A percentile compares a stretch with the other conserved stretches of the same genome.
These are phyloP conservation scores for Caenorhabditis tropicalis DNA, from an alignment of 1,140 invertebrate genomes.

Conservation along the genomic window DNA sequence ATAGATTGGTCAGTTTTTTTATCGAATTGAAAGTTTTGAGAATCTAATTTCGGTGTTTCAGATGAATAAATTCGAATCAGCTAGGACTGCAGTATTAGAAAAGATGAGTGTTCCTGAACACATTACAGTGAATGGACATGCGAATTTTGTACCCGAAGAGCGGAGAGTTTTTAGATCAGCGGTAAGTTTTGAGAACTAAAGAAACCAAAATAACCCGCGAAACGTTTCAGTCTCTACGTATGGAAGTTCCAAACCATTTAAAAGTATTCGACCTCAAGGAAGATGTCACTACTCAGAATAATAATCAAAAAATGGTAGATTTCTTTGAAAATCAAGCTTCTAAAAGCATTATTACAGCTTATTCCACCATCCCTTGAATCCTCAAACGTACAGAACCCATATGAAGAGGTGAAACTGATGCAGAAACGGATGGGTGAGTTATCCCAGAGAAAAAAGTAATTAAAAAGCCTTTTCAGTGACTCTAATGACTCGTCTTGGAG, in stretches of 20 bases:
- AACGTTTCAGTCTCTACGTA: not conserved
- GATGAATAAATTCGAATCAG: slow-evolving; percentile 18
- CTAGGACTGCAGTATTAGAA: not conserved
- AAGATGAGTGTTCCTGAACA: slow-evolving; percentile 17
- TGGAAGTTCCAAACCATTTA: slow-evolving; percentile 21
- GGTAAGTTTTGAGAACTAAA: not conserved
- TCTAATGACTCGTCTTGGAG: not conserved
- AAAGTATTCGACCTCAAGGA: not conserved
- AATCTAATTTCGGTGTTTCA: not conserved
- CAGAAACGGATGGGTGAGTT: slow-evolving; percentile 1
- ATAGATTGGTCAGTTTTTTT: slow-evolving; percentile 1
- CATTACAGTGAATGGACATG: not conserved
- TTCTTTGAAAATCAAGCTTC: not conserved
- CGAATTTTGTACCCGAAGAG: not conserved
- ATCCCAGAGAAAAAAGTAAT: not conserved
- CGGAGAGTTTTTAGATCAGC: not conserved
- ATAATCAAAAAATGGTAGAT: not conserved
- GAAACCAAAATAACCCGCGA: not conserved
- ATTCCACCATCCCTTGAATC: not conserved
- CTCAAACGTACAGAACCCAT: not conserved
- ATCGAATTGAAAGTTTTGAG: too few relatives aligned
- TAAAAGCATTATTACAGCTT: not conserved
- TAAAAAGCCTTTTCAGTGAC: not conserved
- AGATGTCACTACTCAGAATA: not conserved
- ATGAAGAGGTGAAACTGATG: slow-evolving; percentile 18